Base-by-base conservation (phyloP, 2,888 invertebrate species). In the Ceratothoa steindachneri region DNA sequence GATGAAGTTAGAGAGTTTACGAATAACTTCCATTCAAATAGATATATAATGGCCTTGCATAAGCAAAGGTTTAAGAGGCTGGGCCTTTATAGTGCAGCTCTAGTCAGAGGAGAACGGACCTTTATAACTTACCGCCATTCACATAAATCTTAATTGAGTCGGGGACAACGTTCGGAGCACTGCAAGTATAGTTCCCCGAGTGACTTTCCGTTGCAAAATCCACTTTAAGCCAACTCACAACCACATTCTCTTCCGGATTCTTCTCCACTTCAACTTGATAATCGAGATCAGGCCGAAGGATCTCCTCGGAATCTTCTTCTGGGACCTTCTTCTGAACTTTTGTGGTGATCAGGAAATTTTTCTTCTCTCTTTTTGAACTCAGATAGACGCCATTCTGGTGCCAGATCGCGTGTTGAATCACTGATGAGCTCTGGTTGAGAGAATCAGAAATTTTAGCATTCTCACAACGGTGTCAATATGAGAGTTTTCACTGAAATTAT, bases 171-270 rank as follows among this genome's bases (percentile, higher is more conserved):
- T 75, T 75, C 22, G 72, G 73, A 12, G 77, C 77, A 7, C 28
- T 51, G 67, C 77, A 77, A 30, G 77, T 77, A 52, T 77, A 77
- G 71, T 77, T 77, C 1, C 77, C 77, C 3, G 77, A 77, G 41
- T 75, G 74, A 0, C 65, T 19, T 24, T 77, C 77, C 9, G 69
- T 67, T 15, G 77, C 77, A 24, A 64, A 60, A 41, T 55, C 67
- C 29, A 77, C 72, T 64, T 73, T 67, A 15, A 77, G 73, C n/a
- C 60, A 52, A 31, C 77, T 77, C 28, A 77, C 53, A 7, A 72
- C 52, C 12, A 24, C 60, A 24, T 60, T 60, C 24, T 24, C 24
- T 12, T 60, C 60, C n/a, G 60, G 60, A 24, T 60, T 24, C 12
- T 60, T 60, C 3, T 24, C 19, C 0, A 60, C 29, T 15, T 69